A percentile compares a stretch with the other conserved stretches of the same genome.
Conservation (phyloP, 2,888 invertebrate genomes). For the Napeogenes inachia region DNA sequence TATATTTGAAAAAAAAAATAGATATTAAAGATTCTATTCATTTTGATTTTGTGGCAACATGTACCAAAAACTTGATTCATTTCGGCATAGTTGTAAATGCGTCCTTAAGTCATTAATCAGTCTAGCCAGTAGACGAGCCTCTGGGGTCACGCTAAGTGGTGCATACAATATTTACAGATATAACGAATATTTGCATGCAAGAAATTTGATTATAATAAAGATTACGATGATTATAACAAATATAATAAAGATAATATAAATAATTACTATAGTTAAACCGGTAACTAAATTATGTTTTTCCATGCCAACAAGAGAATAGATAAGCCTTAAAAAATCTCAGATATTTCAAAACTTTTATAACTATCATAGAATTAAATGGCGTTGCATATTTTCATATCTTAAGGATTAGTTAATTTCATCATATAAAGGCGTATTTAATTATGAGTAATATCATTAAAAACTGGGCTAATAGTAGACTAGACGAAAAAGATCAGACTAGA, state of each 20-base stretch:
- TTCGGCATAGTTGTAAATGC: too few relatives aligned
- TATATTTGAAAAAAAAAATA: too few relatives aligned
- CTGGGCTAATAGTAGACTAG: slow-evolving; percentile 5
- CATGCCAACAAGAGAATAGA: too few relatives aligned
- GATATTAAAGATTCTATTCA: too few relatives aligned
- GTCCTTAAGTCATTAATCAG: slow-evolving; percentile 11
- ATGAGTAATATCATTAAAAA: slow-evolving; percentile 9
- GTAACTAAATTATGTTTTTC: too few relatives aligned
- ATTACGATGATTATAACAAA: background rate
- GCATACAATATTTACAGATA: background rate
- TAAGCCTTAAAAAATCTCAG: too few relatives aligned
- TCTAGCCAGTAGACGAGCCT: slow-evolving; percentile 8
- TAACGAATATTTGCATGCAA: background rate
- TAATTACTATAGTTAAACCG: too few relatives aligned
- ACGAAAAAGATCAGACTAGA: slow-evolving; percentile 22
- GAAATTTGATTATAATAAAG: background rate
- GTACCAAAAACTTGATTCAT: too few relatives aligned
- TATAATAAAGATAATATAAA: background rate
- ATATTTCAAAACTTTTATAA: too few relatives aligned
- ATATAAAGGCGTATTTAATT: slow-evolving; percentile 4
- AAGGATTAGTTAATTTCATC: slow-evolving; percentile 7
- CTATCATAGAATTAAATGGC: too few relatives aligned
- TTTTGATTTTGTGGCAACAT: too few relatives aligned
- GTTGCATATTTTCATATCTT: background rate
- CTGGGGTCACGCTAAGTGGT: background rate